A percentile compares a stretch with the other conserved stretches of the same genome.
phyloP scores from a whole-genome alignment of 2,113 vertebrate species.

The Scalopus aquaticus region DNA sequence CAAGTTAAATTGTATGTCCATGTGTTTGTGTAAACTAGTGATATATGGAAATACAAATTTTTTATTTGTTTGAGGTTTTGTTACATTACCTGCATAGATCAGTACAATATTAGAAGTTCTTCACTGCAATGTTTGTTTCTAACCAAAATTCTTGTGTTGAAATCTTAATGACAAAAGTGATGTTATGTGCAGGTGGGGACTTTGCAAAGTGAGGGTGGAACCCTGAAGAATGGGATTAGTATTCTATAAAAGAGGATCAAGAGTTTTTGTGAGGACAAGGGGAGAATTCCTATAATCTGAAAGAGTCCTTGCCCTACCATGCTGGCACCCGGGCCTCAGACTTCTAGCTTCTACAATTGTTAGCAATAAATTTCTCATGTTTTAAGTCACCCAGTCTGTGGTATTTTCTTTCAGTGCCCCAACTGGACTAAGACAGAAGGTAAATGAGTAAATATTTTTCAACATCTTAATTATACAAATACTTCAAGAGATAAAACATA shows the following conservation, averaged over 20 bases:
- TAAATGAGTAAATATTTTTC: background rate
- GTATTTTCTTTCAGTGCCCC: background rate
- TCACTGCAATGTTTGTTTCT: background rate
- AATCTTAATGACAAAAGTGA: background rate
- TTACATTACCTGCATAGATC: slow-evolving; percentile 2
- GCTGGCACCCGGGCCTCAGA: background rate
- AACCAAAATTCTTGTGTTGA: background rate
- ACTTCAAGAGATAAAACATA: background rate
- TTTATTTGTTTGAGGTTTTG: slow-evolving; percentile 2
- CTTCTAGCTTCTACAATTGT: background rate
- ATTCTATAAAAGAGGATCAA: background rate
- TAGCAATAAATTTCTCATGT: background rate
- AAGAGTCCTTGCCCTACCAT: background rate
- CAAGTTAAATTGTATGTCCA: background rate
- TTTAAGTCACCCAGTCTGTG: background rate
- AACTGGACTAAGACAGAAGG: background rate
- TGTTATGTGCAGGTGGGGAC: background rate
- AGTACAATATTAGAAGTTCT: background rate
- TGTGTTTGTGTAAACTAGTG: background rate
- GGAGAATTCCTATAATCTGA: background rate
- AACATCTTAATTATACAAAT: background rate
- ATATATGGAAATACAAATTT: slow-evolving; percentile 14
- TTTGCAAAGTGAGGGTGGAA: background rate
- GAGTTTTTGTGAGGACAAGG: background rate
- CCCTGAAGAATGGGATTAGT: background rate